Conservation (phyloP, 2,888 invertebrate species). For the Mythimna albipuncta region DNA sequence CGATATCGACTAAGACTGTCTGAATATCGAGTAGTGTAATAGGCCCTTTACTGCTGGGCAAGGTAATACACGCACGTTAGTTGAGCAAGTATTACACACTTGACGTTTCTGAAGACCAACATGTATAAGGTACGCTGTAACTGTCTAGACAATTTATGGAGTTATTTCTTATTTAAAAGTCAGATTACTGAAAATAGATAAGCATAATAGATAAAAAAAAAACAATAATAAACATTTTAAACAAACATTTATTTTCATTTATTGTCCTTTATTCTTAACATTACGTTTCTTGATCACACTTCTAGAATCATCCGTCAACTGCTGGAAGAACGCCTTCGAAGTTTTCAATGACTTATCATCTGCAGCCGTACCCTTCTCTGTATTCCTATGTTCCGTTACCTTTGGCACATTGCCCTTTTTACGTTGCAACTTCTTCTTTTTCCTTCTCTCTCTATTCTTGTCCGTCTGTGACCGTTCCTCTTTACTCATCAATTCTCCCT, state of each 20-base stretch:
- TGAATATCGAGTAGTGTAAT: too few relatives aligned
- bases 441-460: slow-evolving; percentile 96
- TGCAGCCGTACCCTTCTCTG: slow-evolving; percentile 91
- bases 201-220: slow-evolving; percentile 1
- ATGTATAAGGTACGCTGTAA: background rate
- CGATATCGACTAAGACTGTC: too few relatives aligned
- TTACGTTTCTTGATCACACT: slow-evolving; percentile 83
- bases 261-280: slow-evolving; percentile 81
- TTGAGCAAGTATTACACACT: too few relatives aligned
- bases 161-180: background rate
- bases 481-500: slow-evolving; percentile 92
- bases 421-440: slow-evolving; percentile 95
- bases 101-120: too few relatives aligned
- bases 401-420: slow-evolving; percentile 84
- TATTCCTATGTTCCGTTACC: slow-evolving; percentile 88
- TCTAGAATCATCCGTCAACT: slow-evolving; percentile 94
- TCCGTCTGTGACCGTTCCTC: slow-evolving; percentile 96
- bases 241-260: slow-evolving; percentile 59
- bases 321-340: slow-evolving; percentile 95
- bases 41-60: too few relatives aligned
- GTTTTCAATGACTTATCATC: slow-evolving; percentile 91
- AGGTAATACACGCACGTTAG: too few relatives aligned
- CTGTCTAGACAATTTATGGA: background rate
- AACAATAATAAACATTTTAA: slow-evolving; percentile 39
- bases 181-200: background rate